Conservation (phyloP, 2,113 vertebrate species). For the Cinclus cinclus region DNA sequence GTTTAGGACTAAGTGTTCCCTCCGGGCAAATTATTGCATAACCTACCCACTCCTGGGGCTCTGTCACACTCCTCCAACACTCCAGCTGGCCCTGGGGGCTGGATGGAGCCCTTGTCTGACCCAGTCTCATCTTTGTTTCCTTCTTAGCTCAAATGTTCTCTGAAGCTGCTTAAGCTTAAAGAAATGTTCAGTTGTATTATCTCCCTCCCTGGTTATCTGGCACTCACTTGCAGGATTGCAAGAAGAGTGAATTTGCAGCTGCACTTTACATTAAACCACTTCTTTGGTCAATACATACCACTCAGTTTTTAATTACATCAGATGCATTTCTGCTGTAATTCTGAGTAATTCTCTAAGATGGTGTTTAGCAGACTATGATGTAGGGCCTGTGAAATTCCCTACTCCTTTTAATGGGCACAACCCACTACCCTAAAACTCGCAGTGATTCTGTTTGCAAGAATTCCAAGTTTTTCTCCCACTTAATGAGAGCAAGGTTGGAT, state of each 20-base stretch:
- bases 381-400: neutral
- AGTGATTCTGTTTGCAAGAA: neutral
- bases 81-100: neutral
- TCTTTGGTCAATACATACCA: neutral
- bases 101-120: neutral
- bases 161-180: slow-evolving; percentile 10
- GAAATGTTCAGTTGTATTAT: neutral
- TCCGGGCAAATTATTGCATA: neutral
- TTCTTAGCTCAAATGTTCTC: slow-evolving; percentile 4
- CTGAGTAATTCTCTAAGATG: neutral
- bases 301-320: neutral
- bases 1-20: neutral
- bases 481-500: neutral
- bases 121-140: neutral
- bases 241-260: neutral
- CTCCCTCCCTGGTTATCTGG: neutral
- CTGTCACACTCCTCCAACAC: neutral
- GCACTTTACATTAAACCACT: neutral
- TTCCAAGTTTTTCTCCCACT: neutral
- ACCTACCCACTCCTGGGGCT: neutral
- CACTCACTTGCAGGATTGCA: neutral
- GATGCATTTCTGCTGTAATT: neutral
- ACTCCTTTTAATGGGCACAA: neutral
- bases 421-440: neutral
- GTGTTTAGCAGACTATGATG: neutral